These are phyloP conservation scores for Melieria omissa DNA, from an alignment of 2,888 invertebrate species.

Conservation along the genomic window DNA sequence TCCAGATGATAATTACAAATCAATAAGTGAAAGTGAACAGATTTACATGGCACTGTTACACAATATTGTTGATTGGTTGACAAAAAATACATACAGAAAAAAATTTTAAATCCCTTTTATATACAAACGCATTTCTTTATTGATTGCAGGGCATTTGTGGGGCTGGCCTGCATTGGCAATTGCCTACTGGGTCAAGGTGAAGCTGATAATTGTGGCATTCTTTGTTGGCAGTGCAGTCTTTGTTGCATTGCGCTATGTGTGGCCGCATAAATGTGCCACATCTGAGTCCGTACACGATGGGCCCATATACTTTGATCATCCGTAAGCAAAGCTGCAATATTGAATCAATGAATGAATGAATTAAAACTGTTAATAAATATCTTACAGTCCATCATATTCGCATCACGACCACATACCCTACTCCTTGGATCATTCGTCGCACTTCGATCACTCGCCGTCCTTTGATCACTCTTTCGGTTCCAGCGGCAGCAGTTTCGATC, in stretches of 20 bases:
- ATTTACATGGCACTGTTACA: too few relatives aligned
- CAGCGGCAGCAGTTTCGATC: slow-evolving; percentile 52
- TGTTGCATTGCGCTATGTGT: slow-evolving; percentile 59
- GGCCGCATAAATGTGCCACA: slow-evolving; percentile 53
- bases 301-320: slow-evolving; percentile 59
- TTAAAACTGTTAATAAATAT: background rate
- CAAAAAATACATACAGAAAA: too few relatives aligned
- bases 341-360: too few relatives aligned
- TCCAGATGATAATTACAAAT: too few relatives aligned
- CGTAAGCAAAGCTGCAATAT: slow-evolving; percentile 53
- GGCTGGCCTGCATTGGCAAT: slow-evolving; percentile 60
- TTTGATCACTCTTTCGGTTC: slow-evolving; percentile 29
- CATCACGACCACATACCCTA: slow-evolving; percentile 56
- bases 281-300: slow-evolving; percentile 42
- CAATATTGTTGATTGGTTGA: too few relatives aligned
- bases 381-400: slow-evolving; percentile 18
- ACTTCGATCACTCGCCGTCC: slow-evolving; percentile 43
- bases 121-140: background rate
- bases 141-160: slow-evolving; percentile 55
- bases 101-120: background rate
- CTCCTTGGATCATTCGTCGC: slow-evolving; percentile 49
- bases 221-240: slow-evolving; percentile 63
- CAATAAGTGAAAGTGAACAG: too few relatives aligned
- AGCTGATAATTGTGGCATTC: slow-evolving; percentile 62
- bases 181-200: slow-evolving; percentile 64